phyloP scores from a whole-genome alignment of 2,888 invertebrate genomes.

The Coremacera marginata region DNA sequence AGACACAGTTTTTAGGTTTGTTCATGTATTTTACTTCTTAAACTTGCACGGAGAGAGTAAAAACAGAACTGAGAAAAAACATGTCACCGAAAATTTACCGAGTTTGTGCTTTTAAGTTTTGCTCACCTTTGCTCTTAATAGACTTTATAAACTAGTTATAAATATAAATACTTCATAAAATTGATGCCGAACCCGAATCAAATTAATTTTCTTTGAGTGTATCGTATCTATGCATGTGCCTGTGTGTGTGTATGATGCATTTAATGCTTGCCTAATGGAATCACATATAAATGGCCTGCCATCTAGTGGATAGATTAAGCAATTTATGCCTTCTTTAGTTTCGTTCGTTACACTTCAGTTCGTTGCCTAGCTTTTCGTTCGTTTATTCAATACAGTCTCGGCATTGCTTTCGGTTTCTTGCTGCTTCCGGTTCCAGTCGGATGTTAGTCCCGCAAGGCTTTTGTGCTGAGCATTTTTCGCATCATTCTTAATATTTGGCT shows the following conservation, averaged over 20 bases:
- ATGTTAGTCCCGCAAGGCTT: constrained; percentile 41
- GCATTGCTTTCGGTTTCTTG: constrained; percentile 22
- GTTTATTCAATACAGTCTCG: background rate
- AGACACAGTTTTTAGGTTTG: no score
- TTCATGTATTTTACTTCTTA: no score
- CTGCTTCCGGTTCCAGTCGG: constrained; percentile 32
- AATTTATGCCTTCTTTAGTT: constrained; percentile 43
- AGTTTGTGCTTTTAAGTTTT: no score
- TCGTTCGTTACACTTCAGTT: constrained; percentile 38
- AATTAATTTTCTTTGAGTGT: background rate
- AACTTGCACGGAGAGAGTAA: no score
- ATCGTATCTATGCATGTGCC: background rate
- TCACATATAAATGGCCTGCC: constrained; percentile 49
- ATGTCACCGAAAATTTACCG: no score
- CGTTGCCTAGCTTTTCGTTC: background rate
- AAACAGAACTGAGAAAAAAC: no score
- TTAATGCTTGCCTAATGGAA: constrained; percentile 44
- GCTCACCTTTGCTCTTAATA: no score
- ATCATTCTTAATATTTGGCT: constrained; percentile 10
- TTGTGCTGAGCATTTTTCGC: background rate
- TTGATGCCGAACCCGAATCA: no score
- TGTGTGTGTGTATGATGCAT: background rate
- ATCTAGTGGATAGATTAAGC: constrained; percentile 50
- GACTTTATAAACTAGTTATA: no score
- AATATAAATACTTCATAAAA: no score